Conservation (phyloP, 1,140 invertebrate species). For the Gryllus bimaculatus region DNA sequence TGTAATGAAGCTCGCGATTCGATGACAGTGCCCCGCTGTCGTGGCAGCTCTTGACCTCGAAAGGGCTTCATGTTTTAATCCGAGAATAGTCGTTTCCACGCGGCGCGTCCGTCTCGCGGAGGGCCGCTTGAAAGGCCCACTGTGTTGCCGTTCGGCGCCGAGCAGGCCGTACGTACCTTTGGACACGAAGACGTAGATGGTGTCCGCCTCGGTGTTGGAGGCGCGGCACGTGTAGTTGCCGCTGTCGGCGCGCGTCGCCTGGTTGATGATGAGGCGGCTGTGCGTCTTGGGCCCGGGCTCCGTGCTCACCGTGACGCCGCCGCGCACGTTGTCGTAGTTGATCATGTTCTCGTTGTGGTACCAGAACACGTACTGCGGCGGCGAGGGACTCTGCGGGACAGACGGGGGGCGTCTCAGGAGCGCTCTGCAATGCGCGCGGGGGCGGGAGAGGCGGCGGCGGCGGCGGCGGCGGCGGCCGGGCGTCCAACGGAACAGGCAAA, state of each 20-base stretch:
- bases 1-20: too few relatives aligned
- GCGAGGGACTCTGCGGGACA: slow-evolving; percentile 33
- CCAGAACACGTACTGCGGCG: slow-evolving; percentile 39
- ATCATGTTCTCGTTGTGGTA: slow-evolving; percentile 38
- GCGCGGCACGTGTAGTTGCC: slow-evolving; percentile 40
- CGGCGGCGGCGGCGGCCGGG: too few relatives aligned
- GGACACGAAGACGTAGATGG: slow-evolving; percentile 36
- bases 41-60: too few relatives aligned
- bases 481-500: too few relatives aligned
- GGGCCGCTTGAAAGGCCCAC: too few relatives aligned
- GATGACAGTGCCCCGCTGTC: too few relatives aligned
- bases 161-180: slow-evolving; percentile 27
- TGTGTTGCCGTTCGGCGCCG: too few relatives aligned
- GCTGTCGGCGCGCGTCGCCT: slow-evolving; percentile 32
- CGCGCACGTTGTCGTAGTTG: slow-evolving; percentile 32
- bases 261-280: slow-evolving; percentile 32
- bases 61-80: too few relatives aligned
- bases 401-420: neutral
- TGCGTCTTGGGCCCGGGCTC: slow-evolving; percentile 34
- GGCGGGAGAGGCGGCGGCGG: neutral
- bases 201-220: slow-evolving; percentile 37
- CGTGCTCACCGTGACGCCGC: slow-evolving; percentile 32
- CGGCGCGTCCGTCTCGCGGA: too few relatives aligned
- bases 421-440: neutral
- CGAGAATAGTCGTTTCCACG: too few relatives aligned